Evolutionary conservation across 2,888 invertebrate genomes (phyloP).

Genomic region (Archips crataeganus): DNA sequence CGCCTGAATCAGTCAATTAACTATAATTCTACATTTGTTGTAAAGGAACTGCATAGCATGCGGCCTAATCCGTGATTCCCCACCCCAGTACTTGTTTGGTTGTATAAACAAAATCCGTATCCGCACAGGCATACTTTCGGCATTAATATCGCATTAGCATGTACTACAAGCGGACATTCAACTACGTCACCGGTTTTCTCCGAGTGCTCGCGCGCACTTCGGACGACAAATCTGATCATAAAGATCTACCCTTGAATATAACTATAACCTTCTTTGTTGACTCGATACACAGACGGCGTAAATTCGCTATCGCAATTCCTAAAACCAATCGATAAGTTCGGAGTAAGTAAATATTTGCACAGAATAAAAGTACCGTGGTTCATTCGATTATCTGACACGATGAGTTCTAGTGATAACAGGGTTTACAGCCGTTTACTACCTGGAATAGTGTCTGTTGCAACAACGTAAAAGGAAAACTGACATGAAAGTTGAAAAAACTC

Average conservation of each 20-base stretch:
- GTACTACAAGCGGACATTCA: conserved; percentile 6
- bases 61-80: too few relatives aligned
- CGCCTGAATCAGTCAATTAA: too few relatives aligned
- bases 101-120: neutral
- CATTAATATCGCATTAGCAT: neutral
- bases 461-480: neutral
- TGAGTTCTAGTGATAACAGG: conserved; percentile 10
- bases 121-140: neutral
- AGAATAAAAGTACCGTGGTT: neutral
- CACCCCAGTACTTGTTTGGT: too few relatives aligned
- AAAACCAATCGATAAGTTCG: conserved; percentile 44
- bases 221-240: neutral
- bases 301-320: conserved; percentile 54
- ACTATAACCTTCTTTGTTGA: conserved; percentile 23
- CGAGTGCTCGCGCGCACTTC: neutral
- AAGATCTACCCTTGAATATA: conserved; percentile 21
- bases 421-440: neutral
- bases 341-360: conserved; percentile 36
- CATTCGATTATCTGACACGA: conserved; percentile 7
- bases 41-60: too few relatives aligned
- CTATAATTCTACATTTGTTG: too few relatives aligned
- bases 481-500: neutral
- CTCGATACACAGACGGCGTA: conserved; percentile 45
- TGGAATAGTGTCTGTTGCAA: neutral
- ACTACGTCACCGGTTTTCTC: conserved; percentile 31